Base-by-base conservation (phyloP, 1,140 invertebrate species). In the Plodia interpunctella region DNA sequence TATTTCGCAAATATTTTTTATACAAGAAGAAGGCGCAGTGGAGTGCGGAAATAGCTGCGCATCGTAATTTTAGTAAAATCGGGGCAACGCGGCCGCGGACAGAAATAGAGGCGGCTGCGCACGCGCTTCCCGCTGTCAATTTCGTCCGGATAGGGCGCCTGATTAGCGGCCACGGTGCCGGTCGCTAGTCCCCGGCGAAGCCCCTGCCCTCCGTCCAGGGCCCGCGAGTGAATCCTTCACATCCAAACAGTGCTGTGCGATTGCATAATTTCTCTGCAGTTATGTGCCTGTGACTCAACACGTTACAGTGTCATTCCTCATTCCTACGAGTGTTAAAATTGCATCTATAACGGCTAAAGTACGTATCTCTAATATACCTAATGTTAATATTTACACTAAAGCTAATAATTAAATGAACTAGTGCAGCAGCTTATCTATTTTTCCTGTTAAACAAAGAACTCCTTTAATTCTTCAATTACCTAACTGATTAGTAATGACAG, bases 51-150 rank as follows among this genome's bases (percentile, higher is more conserved):
- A 88, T 88, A 88, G 84, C 80, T 71, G 28, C 72, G 75, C 78
- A 79, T 78, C 78, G 78, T 88, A 87, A 88, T 87, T 89, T 89
- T 87, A 89, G 82, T 89, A 79, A 76, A 89, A 89, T 86, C 86
- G 80, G 86, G 86, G 86, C 86, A 87, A 87, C 80, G 72, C 83
- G 82, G 83, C 81, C 83, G 74, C 80, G 82, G 70, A 83, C 79
- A 75, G 78, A 86, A 87, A 89, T 87, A 87, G 86, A 85, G 76
- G 53, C 69, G 78, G 71, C 76, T 72, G 80, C 78, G 80, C 80
- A 76, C 76, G 83, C 80, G 81, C 80, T 81, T 81, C 71, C 62
- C 72, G 69, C 83, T 87, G 81, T 80, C 81, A 88, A 88, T 85
- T 86, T 87, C 78, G 74, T 86, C 84, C 84, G 77, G 74, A 81